These are phyloP conservation scores for Coremacera marginata DNA, from an alignment of 2,888 invertebrate genomes.

Conservation along the genomic window DNA sequence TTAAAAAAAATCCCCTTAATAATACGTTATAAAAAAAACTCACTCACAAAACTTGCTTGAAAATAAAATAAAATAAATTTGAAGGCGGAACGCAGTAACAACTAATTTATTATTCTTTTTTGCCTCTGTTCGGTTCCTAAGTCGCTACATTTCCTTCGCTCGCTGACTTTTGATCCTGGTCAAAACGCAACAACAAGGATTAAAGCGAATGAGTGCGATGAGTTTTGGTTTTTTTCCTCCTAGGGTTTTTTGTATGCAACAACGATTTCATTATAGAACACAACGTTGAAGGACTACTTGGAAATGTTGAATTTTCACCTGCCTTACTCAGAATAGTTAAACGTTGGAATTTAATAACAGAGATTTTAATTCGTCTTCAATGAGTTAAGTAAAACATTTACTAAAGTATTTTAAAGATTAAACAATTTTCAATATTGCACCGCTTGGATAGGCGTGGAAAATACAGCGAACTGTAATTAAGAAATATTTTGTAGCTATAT, in stretches of 20 bases:
- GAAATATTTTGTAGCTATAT: too few relatives aligned
- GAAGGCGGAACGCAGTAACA: slow-evolving; percentile 31
- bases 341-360: slow-evolving; percentile 5
- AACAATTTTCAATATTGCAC: background rate
- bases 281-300: background rate
- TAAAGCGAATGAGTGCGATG: too few relatives aligned
- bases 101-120: slow-evolving; percentile 29
- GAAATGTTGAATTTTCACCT: slow-evolving; percentile 2
- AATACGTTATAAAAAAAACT: slow-evolving; percentile 1
- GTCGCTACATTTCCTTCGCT: background rate
- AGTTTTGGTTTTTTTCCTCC: too few relatives aligned
- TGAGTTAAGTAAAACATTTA: background rate
- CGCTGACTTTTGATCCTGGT: background rate
- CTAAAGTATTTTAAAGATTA: background rate
- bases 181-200: too few relatives aligned
- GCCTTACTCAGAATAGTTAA: slow-evolving; percentile 3
- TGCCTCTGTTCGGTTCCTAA: background rate
- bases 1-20: slow-evolving; percentile 23
- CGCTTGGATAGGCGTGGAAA: too few relatives aligned
- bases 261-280: too few relatives aligned
- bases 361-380: background rate
- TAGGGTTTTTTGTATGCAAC: too few relatives aligned
- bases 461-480: too few relatives aligned
- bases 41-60: background rate
- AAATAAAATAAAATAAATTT: slow-evolving; percentile 33